phyloP scores from a whole-genome alignment of 2,797 vertebrate species.

The Sebastes trivittatus region DNA sequence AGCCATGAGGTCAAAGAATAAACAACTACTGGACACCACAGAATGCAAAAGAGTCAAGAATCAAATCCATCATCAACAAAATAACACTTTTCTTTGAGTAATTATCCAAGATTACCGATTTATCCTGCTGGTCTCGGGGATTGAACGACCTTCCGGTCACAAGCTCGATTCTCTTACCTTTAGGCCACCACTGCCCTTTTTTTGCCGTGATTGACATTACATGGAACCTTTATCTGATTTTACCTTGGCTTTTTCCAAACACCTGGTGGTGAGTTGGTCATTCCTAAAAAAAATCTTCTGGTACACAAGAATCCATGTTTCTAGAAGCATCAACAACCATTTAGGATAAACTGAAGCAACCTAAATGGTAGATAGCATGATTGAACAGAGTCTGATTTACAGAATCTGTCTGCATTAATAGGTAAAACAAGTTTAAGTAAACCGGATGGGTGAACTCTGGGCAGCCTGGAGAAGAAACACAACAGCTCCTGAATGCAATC shows the following conservation, averaged over 20 bases:
- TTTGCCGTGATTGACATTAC: not conserved
- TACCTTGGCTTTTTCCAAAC: not conserved
- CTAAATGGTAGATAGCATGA: not conserved
- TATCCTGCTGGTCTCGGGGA: no score
- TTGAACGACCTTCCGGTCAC: no score
- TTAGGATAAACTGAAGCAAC: not conserved
- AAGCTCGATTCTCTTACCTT: no score
- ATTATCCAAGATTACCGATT: not conserved
- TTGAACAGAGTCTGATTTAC: not conserved
- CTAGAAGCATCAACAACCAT: no score
- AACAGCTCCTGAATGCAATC: not conserved
- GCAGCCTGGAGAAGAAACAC: not conserved
- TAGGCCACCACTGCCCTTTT: no score
- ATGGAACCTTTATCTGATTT: not conserved
- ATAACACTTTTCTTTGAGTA: not conserved
- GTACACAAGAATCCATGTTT: no score
- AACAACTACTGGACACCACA: not conserved
- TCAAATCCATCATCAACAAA: not conserved
- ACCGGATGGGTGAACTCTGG: not conserved
- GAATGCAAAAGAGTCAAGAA: constrained; percentile 5
- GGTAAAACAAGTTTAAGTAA: not conserved
- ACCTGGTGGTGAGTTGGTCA: not conserved
- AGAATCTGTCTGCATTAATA: not conserved
- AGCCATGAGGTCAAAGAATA: constrained; percentile 9
- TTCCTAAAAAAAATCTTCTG: accelerated